Evolutionary conservation across 2,113 vertebrate genomes (phyloP).

Genomic region (Panthera tigris): DNA sequence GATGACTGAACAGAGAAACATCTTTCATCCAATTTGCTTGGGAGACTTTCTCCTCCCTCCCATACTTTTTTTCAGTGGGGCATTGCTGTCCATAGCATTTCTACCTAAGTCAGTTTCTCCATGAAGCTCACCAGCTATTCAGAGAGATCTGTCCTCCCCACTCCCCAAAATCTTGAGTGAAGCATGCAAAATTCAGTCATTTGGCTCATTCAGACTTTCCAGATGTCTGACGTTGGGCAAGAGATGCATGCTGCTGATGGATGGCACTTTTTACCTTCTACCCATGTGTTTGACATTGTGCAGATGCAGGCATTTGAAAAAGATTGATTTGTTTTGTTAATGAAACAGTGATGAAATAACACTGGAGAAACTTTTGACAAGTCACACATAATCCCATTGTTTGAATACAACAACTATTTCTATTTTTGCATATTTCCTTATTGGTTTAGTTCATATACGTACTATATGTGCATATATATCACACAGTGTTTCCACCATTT

Average conservation of each 20-base stretch:
- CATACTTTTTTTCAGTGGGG: neutral
- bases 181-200: conserved; percentile 51
- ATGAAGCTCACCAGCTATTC: conserved; percentile 13
- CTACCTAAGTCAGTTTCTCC: neutral
- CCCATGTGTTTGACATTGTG: neutral
- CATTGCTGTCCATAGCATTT: neutral
- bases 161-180: neutral
- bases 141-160: neutral
- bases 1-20: neutral
- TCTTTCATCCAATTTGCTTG: neutral
- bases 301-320: conserved; percentile 36
- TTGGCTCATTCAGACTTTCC: conserved; percentile 62
- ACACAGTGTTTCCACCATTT: neutral
- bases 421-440: neutral
- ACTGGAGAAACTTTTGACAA: neutral
- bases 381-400: neutral
- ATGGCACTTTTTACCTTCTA: conserved; percentile 22
- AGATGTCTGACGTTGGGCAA: conserved; percentile 49
- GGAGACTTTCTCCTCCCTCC: neutral
- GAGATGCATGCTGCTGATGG: neutral
- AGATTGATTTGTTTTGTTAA: conserved; percentile 71
- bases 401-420: neutral
- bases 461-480: neutral
- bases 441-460: neutral
- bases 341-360: conserved; percentile 34